A percentile compares a stretch with the other conserved stretches of the same genome.
Conservation (phyloP, 1,140 invertebrate species). For the Leucophenga varia region DNA sequence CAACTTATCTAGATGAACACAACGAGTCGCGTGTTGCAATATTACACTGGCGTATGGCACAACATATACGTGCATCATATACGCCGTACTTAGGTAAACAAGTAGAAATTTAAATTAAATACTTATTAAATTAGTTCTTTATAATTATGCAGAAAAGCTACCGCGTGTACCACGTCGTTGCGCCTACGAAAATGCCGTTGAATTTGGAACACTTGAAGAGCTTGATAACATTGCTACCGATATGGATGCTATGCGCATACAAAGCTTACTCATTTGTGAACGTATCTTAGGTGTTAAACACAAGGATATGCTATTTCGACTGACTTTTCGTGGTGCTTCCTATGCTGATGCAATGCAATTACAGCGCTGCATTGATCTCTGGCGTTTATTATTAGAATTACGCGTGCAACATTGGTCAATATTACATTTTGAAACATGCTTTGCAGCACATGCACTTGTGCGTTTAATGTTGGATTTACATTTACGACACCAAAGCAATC, state of each 20-base stretch:
- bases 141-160: constrained; percentile 62
- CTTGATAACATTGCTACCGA: constrained; percentile 72
- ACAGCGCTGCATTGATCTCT: constrained; percentile 82
- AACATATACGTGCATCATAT: constrained; percentile 60
- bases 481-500: constrained; percentile 62
- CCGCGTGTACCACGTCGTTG: constrained; percentile 61
- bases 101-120: too few species aligned
- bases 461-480: constrained; percentile 77
- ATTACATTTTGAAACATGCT: constrained; percentile 72
- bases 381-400: constrained; percentile 77
- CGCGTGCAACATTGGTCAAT: constrained; percentile 77
- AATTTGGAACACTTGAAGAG: constrained; percentile 73
- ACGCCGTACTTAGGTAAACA: constrained; percentile 43
- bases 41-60: constrained; percentile 69
- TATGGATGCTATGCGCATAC: constrained; percentile 78
- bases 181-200: constrained; percentile 66
- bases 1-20: constrained; percentile 82
- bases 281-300: constrained; percentile 77
- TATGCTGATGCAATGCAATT: constrained; percentile 84
- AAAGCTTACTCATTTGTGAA: constrained; percentile 80
- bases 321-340: constrained; percentile 72
- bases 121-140: background rate
- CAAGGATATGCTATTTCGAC: constrained; percentile 82
- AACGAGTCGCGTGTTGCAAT: constrained; percentile 69
- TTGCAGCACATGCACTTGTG: constrained; percentile 77